Conservation (phyloP, 2,113 vertebrate genomes). For the Pogona vitticeps region DNA sequence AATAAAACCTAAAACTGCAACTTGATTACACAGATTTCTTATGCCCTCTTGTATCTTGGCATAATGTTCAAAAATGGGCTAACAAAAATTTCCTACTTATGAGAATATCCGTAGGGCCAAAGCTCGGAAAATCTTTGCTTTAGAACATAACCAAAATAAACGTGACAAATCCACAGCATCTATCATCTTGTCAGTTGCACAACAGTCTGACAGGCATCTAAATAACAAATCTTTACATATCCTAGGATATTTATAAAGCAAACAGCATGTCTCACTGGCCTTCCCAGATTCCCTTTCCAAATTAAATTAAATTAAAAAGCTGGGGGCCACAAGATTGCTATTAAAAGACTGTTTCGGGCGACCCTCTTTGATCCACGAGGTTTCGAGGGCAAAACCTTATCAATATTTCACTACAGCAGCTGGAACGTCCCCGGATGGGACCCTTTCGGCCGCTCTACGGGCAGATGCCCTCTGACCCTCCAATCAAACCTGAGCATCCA, state of each 20-base stretch:
- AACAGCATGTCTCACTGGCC: neutral
- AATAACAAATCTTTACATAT: too few relatives aligned
- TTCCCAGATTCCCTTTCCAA: slow-evolving; percentile 5
- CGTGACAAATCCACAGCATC: too few relatives aligned
- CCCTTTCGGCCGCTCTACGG: slow-evolving; percentile 39
- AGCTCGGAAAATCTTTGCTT: too few relatives aligned
- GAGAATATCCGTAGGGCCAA: too few relatives aligned
- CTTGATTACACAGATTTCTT: too few relatives aligned
- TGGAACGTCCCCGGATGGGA: slow-evolving; percentile 22
- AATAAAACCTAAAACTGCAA: too few relatives aligned
- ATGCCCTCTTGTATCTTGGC: neutral
- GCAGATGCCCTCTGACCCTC: neutral
- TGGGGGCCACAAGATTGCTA: neutral
- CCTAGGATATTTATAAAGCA: neutral
- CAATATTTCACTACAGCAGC: slow-evolving; percentile 43
- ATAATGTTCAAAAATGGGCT: too few relatives aligned
- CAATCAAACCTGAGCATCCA: neutral
- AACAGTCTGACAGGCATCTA: too few relatives aligned
- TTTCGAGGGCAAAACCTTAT: slow-evolving; percentile 34
- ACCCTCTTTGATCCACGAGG: slow-evolving; percentile 31
- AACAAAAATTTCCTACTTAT: too few relatives aligned
- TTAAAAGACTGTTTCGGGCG: slow-evolving; percentile 16
- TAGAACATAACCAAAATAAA: too few relatives aligned
- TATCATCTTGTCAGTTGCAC: too few relatives aligned
- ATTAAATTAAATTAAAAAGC: too few relatives aligned